These are phyloP conservation scores for Helicolenus hilgendorfi DNA, from an alignment of 2,797 vertebrate species.

Conservation along the genomic window DNA sequence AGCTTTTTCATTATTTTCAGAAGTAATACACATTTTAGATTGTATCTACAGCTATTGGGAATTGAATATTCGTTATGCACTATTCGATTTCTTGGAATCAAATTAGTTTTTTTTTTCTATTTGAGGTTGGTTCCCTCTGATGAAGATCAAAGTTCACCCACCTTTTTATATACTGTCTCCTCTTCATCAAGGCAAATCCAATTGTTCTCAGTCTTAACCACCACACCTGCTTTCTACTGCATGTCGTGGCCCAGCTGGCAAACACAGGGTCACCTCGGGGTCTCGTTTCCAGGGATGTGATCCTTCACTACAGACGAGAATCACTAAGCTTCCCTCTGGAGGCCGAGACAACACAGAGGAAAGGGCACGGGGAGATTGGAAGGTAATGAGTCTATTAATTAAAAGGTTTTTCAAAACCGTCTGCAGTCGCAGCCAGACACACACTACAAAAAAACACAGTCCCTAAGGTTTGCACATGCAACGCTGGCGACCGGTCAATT, in stretches of 20 bases:
- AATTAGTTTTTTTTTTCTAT: not conserved
- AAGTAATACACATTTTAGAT: not conserved
- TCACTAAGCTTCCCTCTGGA: constrained; percentile 82
- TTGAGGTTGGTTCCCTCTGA: not conserved
- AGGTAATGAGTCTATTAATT: constrained; percentile 93
- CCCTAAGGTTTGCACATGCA: constrained; percentile 33
- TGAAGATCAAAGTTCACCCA: not conserved
- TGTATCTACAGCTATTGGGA: not conserved
- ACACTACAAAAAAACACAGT: constrained; percentile 19
- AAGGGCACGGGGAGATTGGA: constrained; percentile 86
- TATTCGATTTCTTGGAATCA: not conserved
- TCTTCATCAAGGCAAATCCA: constrained; percentile 1
- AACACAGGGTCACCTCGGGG: constrained; percentile 67
- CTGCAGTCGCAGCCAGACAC: constrained; percentile 49
- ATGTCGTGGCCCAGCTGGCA: constrained; percentile 63
- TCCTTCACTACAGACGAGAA: constrained; percentile 79
- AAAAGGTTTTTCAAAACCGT: constrained; percentile 84
- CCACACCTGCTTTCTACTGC: constrained; percentile 26
- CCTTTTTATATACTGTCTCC: not conserved
- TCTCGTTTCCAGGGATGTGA: constrained; percentile 79
- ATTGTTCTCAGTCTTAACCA: constrained; percentile 18
- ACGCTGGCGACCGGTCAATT: constrained; percentile 35
- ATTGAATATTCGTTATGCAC: not conserved
- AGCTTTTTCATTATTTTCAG: not conserved
- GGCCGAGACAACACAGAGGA: constrained; percentile 75